Conservation (phyloP, 2,797 vertebrate genomes). For the Brotula barbata region DNA sequence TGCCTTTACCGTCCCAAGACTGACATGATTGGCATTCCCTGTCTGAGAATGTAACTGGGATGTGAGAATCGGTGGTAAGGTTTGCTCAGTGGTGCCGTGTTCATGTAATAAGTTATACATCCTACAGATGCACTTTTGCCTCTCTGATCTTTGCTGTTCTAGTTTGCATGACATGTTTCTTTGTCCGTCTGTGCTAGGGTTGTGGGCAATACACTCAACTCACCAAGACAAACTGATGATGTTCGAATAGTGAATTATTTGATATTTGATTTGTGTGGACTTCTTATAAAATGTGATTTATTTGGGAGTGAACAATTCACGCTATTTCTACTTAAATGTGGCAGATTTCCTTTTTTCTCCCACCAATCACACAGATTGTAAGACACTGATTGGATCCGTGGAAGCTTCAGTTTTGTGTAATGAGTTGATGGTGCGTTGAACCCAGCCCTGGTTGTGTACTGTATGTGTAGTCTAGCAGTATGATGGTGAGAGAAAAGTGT, state of each 20-base stretch:
- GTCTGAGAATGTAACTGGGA: too few relatives aligned
- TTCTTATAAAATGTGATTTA: too few relatives aligned
- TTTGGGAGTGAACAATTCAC: too few relatives aligned
- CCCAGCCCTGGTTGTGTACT: slow-evolving; percentile 59
- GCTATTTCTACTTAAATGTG: not conserved
- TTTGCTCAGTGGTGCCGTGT: too few relatives aligned
- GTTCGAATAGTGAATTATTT: not conserved
- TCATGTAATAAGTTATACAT: too few relatives aligned
- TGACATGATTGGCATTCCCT: too few relatives aligned
- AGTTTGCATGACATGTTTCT: slow-evolving; percentile 66
- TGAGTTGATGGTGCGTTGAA: slow-evolving; percentile 55
- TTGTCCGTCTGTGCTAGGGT: slow-evolving; percentile 53
- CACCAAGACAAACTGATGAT: slow-evolving; percentile 9
- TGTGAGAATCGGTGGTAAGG: too few relatives aligned
- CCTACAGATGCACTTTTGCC: slow-evolving; percentile 13
- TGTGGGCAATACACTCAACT: slow-evolving; percentile 54
- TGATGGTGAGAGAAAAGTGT: slow-evolving; percentile 58
- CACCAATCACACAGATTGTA: not conserved
- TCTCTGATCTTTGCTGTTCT: slow-evolving; percentile 31
- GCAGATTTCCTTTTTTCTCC: not conserved
- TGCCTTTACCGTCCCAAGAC: too few relatives aligned
- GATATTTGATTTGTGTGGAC: not conserved
- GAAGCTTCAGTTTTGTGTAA: slow-evolving; percentile 2
- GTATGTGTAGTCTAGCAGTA: slow-evolving; percentile 65
- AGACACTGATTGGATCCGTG: not conserved